A percentile compares a stretch with the other conserved stretches of the same genome.
Evolutionary conservation across 2,888 invertebrate genomes (phyloP).

Genomic region (Eupelmus urozonus): DNA sequence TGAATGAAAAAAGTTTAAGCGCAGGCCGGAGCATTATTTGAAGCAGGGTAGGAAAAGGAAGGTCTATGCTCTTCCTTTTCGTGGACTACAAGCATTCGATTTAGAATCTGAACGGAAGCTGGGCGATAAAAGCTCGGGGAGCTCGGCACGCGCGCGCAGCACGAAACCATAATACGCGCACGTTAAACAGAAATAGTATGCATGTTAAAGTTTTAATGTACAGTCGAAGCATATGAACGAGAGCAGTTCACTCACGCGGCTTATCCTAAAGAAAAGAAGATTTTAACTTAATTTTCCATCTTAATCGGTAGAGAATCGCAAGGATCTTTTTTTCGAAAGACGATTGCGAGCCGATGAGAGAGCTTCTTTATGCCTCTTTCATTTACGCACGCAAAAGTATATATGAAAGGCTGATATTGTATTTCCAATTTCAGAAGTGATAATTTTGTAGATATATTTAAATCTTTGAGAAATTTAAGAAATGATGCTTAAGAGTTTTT

Average conservation of each 20-base stretch:
- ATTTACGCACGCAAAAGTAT: too few species aligned
- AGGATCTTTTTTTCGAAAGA: too few species aligned
- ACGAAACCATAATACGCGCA: constrained; percentile 30
- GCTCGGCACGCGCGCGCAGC: constrained; percentile 14
- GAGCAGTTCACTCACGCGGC: background rate
- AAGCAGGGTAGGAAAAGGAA: background rate
- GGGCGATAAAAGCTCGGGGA: constrained; percentile 32
- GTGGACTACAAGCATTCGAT: constrained; percentile 24
- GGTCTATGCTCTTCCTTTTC: background rate
- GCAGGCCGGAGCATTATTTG: background rate
- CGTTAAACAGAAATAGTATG: constrained; percentile 50
- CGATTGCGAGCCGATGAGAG: too few species aligned
- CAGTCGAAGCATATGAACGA: background rate
- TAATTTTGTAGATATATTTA: too few species aligned
- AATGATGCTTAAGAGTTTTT: too few species aligned
- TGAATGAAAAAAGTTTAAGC: too few species aligned
- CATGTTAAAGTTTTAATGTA: background rate
- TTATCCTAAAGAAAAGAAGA: constrained; percentile 5
- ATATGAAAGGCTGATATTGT: too few species aligned
- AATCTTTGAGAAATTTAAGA: too few species aligned
- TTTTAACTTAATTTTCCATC: too few species aligned
- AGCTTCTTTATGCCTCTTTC: too few species aligned
- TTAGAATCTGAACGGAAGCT: constrained; percentile 51
- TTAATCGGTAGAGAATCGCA: too few species aligned
- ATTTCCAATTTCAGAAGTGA: too few species aligned